Evolutionary conservation across 2,888 invertebrate genomes (phyloP).

Genomic region (Pandemis heparana): DNA sequence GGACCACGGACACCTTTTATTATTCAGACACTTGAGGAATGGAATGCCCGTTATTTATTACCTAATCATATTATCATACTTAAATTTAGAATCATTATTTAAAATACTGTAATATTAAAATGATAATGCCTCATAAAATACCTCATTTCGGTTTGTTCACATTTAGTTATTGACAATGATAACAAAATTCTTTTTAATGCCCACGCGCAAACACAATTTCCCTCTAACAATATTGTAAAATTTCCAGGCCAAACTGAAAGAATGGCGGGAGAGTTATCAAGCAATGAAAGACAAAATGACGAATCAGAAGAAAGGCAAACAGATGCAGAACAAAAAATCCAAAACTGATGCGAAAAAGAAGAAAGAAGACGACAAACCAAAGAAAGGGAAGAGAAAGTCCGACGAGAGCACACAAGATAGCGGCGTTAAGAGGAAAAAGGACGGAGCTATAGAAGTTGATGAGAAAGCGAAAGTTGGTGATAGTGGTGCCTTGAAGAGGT

Average conservation of each 20-base stretch:
- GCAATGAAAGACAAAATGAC: conserved; percentile 77
- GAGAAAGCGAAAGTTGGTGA: conserved; percentile 56
- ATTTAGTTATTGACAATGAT: too few species aligned
- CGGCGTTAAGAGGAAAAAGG: conserved; percentile 71
- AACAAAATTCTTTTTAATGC: too few species aligned
- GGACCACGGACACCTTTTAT: too few species aligned
- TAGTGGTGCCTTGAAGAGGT: conserved; percentile 66
- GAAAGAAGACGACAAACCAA: conserved; percentile 59
- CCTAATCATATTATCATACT: too few species aligned
- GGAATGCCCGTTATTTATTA: too few species aligned
- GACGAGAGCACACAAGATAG: conserved; percentile 55
- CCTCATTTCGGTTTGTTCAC: neutral
- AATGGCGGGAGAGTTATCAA: conserved; percentile 77
- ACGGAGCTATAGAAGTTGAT: conserved; percentile 60
- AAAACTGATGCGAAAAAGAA: conserved; percentile 67
- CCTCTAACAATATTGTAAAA: neutral
- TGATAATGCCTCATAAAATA: too few species aligned
- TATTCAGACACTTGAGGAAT: too few species aligned
- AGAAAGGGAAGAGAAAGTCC: conserved; percentile 66
- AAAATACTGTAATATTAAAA: too few species aligned
- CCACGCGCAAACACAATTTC: too few species aligned
- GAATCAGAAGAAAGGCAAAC: conserved; percentile 70
- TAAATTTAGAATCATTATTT: too few species aligned
- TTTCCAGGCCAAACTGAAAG: conserved; percentile 67
- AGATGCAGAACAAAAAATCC: conserved; percentile 61